A percentile compares a stretch with the other conserved stretches of the same genome.
Evolutionary conservation across 2,797 vertebrate species (phyloP).

Genomic region (Sphaeramia orbicularis): DNA sequence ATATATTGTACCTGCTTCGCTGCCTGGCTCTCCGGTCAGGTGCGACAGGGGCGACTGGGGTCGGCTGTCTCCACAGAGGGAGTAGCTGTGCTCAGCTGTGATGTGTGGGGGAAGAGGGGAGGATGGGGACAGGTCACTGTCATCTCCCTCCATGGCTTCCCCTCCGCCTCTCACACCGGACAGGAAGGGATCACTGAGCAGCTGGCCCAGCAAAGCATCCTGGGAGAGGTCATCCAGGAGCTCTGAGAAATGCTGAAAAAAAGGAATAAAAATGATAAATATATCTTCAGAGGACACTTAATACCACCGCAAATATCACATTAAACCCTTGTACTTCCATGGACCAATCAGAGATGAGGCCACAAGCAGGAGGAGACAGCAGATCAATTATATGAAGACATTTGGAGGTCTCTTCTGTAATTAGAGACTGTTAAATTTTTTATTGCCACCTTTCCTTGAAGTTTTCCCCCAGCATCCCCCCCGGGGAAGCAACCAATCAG

Average conservation of each 20-base stretch:
- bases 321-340: not conserved
- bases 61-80: conserved; percentile 94
- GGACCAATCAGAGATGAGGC: not conserved
- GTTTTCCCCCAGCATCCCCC: not conserved
- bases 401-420: conserved; percentile 35
- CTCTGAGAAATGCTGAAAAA: conserved; percentile 93
- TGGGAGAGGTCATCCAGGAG: conserved; percentile 96
- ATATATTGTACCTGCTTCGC: conserved; percentile 88
- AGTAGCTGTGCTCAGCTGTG: conserved; percentile 97
- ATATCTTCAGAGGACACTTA: not conserved
- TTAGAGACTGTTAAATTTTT: conserved; percentile 42
- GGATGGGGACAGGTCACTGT: conserved; percentile 76
- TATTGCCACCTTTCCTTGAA: conserved; percentile 39
- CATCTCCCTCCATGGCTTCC: conserved; percentile 90
- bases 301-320: not conserved
- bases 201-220: conserved; percentile 93
- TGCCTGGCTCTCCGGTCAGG: conserved; percentile 87
- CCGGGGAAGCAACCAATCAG: conserved; percentile 27
- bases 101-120: conserved; percentile 95
- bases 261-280: not conserved
- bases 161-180: conserved; percentile 86
- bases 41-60: conserved; percentile 95
- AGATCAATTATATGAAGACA: conserved; percentile 40
- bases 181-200: conserved; percentile 97
- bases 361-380: conserved; percentile 25